These are phyloP conservation scores for Notothenia coriiceps DNA, from an alignment of 2,113 vertebrate species.

Conservation along the genomic window DNA sequence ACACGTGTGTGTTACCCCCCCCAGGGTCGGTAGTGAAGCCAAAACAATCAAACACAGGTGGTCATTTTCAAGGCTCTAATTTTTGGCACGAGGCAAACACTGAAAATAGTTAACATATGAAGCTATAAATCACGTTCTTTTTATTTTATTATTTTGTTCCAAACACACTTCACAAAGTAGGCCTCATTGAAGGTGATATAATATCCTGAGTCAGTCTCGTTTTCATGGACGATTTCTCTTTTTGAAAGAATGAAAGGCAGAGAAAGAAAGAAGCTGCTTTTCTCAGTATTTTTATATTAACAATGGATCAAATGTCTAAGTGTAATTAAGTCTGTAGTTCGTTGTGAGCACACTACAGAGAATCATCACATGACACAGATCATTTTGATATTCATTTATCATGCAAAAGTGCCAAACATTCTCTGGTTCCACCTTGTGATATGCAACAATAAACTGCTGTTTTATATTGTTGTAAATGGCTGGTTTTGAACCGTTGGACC, in stretches of 20 bases:
- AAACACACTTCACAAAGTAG: slow-evolving; percentile 60
- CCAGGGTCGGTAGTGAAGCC: slow-evolving; percentile 55
- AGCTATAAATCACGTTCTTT: slow-evolving; percentile 74
- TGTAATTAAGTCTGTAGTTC: neutral
- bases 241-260: slow-evolving; percentile 30
- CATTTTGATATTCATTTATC: neutral
- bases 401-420: neutral
- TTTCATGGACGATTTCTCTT: slow-evolving; percentile 34
- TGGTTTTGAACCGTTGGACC: neutral
- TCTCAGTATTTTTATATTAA: slow-evolving; percentile 4
- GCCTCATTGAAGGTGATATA: slow-evolving; percentile 57
- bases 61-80: slow-evolving; percentile 70
- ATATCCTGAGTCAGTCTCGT: slow-evolving; percentile 32
- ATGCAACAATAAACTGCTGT: too few species aligned
- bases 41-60: slow-evolving; percentile 83
- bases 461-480: too few species aligned
- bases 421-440: neutral
- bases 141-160: slow-evolving; percentile 69
- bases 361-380: neutral
- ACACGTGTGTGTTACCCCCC: slow-evolving; percentile 40
- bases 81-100: slow-evolving; percentile 61
- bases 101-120: slow-evolving; percentile 80
- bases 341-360: neutral
- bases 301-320: neutral
- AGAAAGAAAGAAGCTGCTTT: neutral